A percentile compares a stretch with the other conserved stretches of the same genome.
phyloP scores from a whole-genome alignment of 2,888 invertebrate species.

The Ligdia adustata region DNA sequence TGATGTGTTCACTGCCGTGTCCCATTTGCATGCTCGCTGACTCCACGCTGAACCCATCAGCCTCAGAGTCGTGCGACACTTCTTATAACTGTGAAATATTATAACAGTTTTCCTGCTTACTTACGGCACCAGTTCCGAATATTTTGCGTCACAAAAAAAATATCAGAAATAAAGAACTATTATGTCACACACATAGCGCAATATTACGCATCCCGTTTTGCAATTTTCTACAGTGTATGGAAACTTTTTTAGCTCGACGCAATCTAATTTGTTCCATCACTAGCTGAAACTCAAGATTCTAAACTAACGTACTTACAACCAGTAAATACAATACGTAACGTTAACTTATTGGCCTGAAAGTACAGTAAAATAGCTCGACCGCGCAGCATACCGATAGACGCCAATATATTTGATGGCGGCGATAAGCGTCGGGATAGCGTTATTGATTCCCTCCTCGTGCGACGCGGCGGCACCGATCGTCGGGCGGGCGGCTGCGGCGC shows the following conservation, averaged over 20 bases:
- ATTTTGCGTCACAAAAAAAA: too few species aligned
- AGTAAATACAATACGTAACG: constrained; percentile 20
- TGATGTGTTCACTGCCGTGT: constrained; percentile 42
- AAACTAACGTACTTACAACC: constrained; percentile 3
- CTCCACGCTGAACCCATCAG: constrained; percentile 32
- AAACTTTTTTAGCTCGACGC: neutral
- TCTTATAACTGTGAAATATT: constrained; percentile 46
- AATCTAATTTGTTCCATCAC: constrained; percentile 2
- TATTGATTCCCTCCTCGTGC: constrained; percentile 61
- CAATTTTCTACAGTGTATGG: neutral
- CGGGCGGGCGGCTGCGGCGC: constrained; percentile 8
- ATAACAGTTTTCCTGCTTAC: constrained; percentile 12
- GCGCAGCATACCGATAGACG: constrained; percentile 33
- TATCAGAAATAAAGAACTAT: too few species aligned
- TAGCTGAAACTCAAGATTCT: constrained; percentile 1
- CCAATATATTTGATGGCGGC: constrained; percentile 52
- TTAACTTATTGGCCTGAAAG: constrained; percentile 24
- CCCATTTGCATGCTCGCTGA: constrained; percentile 50
- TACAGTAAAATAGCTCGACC: constrained; percentile 32
- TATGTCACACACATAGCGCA: too few species aligned
- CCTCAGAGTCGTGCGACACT: constrained; percentile 44
- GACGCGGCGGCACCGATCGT: constrained; percentile 18
- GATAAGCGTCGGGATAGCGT: constrained; percentile 50
- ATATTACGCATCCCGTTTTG: neutral
- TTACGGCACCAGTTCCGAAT: too few species aligned